phyloP scores from a whole-genome alignment of 2,797 vertebrate species.

The Taeniopygia guttata region DNA sequence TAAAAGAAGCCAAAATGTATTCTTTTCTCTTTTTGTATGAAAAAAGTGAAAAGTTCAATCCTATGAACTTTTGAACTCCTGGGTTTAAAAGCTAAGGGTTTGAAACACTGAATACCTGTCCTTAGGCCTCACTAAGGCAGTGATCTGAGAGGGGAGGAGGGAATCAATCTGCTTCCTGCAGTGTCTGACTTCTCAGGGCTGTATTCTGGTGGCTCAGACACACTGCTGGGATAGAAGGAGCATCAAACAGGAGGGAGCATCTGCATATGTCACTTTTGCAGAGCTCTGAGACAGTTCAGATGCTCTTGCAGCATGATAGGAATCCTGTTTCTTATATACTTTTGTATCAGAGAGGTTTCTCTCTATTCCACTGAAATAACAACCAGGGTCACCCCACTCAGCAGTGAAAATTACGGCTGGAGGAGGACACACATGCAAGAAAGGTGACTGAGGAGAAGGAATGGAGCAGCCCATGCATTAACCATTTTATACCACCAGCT shows the following conservation, averaged over 20 bases:
- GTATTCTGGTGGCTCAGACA: neutral
- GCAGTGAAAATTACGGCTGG: neutral
- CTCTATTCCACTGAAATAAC: neutral
- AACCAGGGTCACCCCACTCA: neutral
- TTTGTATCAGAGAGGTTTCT: neutral
- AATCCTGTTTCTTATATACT: neutral
- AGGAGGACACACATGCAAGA: accelerated
- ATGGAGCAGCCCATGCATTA: neutral
- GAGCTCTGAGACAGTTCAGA: neutral
- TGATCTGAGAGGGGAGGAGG: neutral
- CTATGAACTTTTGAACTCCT: conserved; percentile 48
- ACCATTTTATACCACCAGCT: neutral
- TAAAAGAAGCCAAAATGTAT: conserved; percentile 45
- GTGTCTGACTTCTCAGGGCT: neutral
- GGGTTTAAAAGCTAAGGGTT: conserved; percentile 5
- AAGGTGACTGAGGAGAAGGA: neutral
- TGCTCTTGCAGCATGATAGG: neutral
- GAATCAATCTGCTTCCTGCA: neutral
- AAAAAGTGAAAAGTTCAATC: conserved; percentile 35
- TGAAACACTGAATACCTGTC: conserved; percentile 41
- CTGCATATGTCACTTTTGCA: neutral
- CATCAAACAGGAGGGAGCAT: neutral
- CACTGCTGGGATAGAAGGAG: neutral
- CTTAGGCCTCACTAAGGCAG: neutral
- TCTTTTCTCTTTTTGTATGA: conserved; percentile 44